phyloP scores from a whole-genome alignment of 2,888 invertebrate species.

The Metopia argyrocephala region DNA sequence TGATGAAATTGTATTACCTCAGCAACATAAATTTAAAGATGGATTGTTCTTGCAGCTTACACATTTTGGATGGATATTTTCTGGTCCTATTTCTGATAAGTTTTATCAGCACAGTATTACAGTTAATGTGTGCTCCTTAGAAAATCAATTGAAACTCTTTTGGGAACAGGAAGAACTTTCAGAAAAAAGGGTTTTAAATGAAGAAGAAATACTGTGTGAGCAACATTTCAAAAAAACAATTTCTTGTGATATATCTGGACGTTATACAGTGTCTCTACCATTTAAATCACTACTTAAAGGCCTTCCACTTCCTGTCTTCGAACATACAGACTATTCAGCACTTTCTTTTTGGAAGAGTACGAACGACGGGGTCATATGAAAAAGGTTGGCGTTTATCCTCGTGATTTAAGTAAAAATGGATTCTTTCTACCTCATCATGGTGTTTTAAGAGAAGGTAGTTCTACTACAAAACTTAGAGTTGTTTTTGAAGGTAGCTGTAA shows the following conservation, averaged over 20 bases:
- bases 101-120: constrained; percentile 6
- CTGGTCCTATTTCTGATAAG: constrained; percentile 4
- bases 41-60: constrained; percentile 40
- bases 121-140: constrained; percentile 33
- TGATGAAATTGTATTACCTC: constrained; percentile 42
- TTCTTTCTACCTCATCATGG: constrained; percentile 51
- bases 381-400: constrained; percentile 22
- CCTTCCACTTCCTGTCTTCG: not conserved
- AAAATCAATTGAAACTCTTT: constrained; percentile 25
- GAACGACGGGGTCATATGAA: constrained; percentile 27
- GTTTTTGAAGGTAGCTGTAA: constrained; percentile 54
- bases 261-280: constrained; percentile 41
- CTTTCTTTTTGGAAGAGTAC: constrained; percentile 33
- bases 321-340: constrained; percentile 40
- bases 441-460: constrained; percentile 32
- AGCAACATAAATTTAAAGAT: constrained; percentile 29
- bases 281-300: constrained; percentile 26
- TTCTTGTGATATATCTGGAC: constrained; percentile 18
- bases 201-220: constrained; percentile 36
- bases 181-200: not conserved
- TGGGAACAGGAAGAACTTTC: constrained; percentile 42
- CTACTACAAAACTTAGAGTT: constrained; percentile 43
- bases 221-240: constrained; percentile 34
- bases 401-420: constrained; percentile 9
- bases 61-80: constrained; percentile 48